Evolutionary conservation across 2,888 invertebrate species (phyloP), one percentile per base, ranked within the genome.

Genomic region (Gandaritis pyraliata): DNA sequence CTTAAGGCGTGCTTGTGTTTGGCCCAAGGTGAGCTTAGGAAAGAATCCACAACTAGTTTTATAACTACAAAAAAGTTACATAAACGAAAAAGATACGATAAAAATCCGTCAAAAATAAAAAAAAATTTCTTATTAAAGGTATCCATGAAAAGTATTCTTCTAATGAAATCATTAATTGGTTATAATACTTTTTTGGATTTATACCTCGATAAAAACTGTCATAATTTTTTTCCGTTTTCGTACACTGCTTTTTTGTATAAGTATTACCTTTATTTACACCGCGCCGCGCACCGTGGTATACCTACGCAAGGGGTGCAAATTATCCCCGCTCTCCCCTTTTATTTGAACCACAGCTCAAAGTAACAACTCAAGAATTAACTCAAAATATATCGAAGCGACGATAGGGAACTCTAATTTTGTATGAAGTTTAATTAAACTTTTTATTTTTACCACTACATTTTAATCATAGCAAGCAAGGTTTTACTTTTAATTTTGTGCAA

Each of bases 371-470:
- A 74, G 64, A 71, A 74, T 71, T 70, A 66, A 58, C 64, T 72
- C 57, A 75, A 74, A 74, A 72, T 64, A 55, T 66, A 73, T 74
- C 68, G 71, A 73, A 70, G 66, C 47, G 62, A 59, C 70, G 70
- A 71, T 74, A 74, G 60, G 65, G 52, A 69, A 74, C 72, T 53
- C 58, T 71, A 75, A 73, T 77, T 74, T 33, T 71, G 70, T 72
- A 58, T 61, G 29, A 63, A 68, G 51, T 48, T 61, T 70, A 74
- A 76, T 75, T 72, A 61, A 36, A 67, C 66, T 71, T 66, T 51
- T 43, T 5, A 33, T 8, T 33, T 65, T 52, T 47, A 23, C 13
- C 11, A 48, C 43, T 33, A 41, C 33, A 46, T 46, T 50, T 57
- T 38, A 57, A 52, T 53, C 36, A 51, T 38, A 3, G 33, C 16